Conservation (phyloP, 1,140 invertebrate species). For the Apis cerana region DNA sequence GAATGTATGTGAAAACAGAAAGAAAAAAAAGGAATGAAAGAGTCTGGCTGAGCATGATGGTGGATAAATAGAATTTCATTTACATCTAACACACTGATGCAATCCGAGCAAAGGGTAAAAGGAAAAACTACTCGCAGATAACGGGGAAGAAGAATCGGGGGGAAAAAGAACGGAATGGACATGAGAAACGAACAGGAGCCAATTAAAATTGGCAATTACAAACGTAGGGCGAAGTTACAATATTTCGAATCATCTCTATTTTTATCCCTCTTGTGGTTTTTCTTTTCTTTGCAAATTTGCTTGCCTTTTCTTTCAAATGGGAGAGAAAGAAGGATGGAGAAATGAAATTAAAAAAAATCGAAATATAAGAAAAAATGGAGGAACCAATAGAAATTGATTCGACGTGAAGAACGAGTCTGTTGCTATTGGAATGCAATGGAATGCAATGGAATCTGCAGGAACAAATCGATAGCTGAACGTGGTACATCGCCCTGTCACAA, state of each 20-base stretch:
- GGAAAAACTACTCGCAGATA: not conserved
- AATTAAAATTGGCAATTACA: conserved; percentile 49
- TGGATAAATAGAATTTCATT: conserved; percentile 48
- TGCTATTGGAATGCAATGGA: no score
- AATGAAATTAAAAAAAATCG: not conserved
- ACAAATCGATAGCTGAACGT: conserved; percentile 48
- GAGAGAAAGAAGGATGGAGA: conserved; percentile 5
- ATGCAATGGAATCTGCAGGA: conserved; percentile 20
- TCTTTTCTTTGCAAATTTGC: not conserved
- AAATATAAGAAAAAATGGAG: conserved; percentile 17
- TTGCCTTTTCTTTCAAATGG: conserved; percentile 24
- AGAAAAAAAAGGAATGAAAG: not conserved
- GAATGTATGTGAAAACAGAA: conserved; percentile 1
- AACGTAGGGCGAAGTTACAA: conserved; percentile 11
- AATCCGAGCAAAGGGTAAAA: not conserved
- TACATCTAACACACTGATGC: conserved; percentile 24
- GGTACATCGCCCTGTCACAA: conserved; percentile 13
- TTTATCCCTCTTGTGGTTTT: not conserved
- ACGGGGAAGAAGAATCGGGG: not conserved
- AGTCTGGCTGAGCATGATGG: not conserved
- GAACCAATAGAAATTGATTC: conserved; percentile 58
- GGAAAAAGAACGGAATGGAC: not conserved
- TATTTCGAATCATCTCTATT: conserved; percentile 13
- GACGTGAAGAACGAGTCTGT: conserved; percentile 30
- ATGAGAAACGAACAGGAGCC: conserved; percentile 1